phyloP scores from a whole-genome alignment of 1,140 invertebrate genomes.

The Bombus waltoni region DNA sequence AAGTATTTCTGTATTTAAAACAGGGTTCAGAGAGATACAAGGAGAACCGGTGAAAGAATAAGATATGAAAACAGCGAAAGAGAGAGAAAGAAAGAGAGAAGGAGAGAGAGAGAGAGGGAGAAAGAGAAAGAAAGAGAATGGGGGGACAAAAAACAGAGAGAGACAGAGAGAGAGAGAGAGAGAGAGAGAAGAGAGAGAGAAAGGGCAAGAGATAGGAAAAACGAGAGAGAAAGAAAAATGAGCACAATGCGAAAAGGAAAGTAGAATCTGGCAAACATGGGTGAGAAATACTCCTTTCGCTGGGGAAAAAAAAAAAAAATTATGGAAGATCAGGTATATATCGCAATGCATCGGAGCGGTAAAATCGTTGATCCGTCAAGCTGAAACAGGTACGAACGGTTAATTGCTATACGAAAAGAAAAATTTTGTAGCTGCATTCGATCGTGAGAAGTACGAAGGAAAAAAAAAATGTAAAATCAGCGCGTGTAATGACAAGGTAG shows the following conservation, averaged over 20 bases:
- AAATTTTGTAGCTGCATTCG: not conserved
- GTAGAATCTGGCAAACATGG: slow-evolving; percentile 28
- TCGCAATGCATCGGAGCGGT: not conserved
- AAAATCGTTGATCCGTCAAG: slow-evolving; percentile 17
- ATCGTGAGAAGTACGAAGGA: not conserved
- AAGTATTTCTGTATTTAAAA: slow-evolving; percentile 10
- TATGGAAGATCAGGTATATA: not conserved
- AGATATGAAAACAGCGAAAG: not conserved
- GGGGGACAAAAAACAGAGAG: not conserved
- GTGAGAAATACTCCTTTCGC: slow-evolving; percentile 30
- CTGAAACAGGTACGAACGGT: slow-evolving; percentile 24
- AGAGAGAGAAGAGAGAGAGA: not conserved
- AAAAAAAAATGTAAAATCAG: slow-evolving; percentile 10
- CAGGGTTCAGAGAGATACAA: not conserved
- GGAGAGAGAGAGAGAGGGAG: not conserved
- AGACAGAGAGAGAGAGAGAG: not conserved
- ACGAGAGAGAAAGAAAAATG: not conserved
- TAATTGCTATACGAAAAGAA: not conserved
- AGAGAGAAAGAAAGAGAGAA: not conserved
- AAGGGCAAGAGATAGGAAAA: not conserved
- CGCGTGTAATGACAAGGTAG: slow-evolving; percentile 22
- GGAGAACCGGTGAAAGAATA: not conserved
- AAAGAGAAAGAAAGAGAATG: too few species aligned
- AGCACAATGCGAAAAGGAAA: slow-evolving; percentile 27
- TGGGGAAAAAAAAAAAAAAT: slow-evolving; percentile 5